Conservation (phyloP, 2,113 vertebrate species). For the Platichthys stellatus region DNA sequence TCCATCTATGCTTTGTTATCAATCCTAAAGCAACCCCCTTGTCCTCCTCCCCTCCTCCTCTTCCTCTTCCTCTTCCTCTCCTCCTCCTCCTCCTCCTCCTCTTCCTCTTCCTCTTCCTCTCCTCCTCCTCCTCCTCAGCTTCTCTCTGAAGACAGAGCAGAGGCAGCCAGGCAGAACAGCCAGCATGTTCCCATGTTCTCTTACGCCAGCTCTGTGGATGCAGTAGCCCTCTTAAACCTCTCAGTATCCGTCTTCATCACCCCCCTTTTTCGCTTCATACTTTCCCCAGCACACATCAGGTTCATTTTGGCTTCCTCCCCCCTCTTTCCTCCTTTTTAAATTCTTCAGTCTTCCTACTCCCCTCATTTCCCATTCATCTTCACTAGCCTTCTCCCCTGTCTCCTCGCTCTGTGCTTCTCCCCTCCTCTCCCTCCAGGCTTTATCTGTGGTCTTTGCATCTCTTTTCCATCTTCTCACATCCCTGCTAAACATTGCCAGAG, state of each 20-base stretch:
- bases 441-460: slow-evolving; percentile 32
- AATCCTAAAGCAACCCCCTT: slow-evolving; percentile 33
- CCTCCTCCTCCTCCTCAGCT: slow-evolving; percentile 67
- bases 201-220: slow-evolving; percentile 42
- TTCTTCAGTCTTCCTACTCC: slow-evolving; percentile 4
- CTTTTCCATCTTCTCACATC: slow-evolving; percentile 25
- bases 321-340: slow-evolving; percentile 16
- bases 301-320: not conserved
- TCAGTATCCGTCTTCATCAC: slow-evolving; percentile 21
- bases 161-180: slow-evolving; percentile 79
- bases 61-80: slow-evolving; percentile 2
- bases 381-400: not conserved
- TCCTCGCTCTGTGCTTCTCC: not conserved
- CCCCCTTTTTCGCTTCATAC: slow-evolving; percentile 3
- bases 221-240: slow-evolving; percentile 49
- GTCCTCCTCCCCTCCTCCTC: slow-evolving; percentile 11
- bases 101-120: slow-evolving; percentile 16
- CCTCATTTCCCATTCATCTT: not conserved
- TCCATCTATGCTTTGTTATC: slow-evolving; percentile 47
- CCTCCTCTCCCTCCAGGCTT: slow-evolving; percentile 32
- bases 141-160: slow-evolving; percentile 76
- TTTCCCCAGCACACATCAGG: not conserved
- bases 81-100: slow-evolving; percentile 49
- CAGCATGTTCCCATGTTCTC: slow-evolving; percentile 69
- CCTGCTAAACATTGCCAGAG: slow-evolving; percentile 24